Evolutionary conservation across 2,113 vertebrate genomes (phyloP).

Genomic region (Shinisaurus crocodilurus): DNA sequence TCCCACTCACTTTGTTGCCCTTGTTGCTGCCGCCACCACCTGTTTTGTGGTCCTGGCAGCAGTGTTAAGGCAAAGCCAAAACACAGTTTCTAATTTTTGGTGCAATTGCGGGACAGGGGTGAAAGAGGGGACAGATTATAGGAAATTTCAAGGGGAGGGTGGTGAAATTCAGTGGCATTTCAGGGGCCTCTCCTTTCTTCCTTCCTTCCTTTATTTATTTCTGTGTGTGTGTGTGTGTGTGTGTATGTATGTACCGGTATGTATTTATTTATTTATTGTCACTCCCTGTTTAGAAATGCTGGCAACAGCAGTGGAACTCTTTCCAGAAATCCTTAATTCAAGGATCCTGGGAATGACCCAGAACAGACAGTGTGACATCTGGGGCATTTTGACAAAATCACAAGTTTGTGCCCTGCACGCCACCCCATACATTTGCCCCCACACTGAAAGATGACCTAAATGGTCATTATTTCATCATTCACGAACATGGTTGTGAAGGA

Average conservation of each 20-base stretch:
- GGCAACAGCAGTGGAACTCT: not conserved
- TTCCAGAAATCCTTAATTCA: not conserved
- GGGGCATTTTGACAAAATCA: too few relatives aligned
- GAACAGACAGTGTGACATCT: not conserved
- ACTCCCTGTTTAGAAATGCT: too few relatives aligned
- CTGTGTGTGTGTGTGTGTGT: too few relatives aligned
- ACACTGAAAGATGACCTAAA: too few relatives aligned
- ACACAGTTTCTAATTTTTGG: not conserved
- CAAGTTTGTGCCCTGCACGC: too few relatives aligned
- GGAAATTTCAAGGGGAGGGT: not conserved
- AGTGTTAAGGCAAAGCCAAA: not conserved
- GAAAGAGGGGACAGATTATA: not conserved
- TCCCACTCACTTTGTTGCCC: not conserved
- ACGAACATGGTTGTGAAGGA: too few relatives aligned
- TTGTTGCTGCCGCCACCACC: not conserved
- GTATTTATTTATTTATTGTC: too few relatives aligned
- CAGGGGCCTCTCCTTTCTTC: not conserved
- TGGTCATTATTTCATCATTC: too few relatives aligned
- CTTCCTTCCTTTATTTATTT: too few relatives aligned
- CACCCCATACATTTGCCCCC: too few relatives aligned
- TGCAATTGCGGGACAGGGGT: not conserved
- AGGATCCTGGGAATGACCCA: not conserved
- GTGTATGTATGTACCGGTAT: too few relatives aligned
- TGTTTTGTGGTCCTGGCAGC: not conserved
- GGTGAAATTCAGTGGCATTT: not conserved